Base-by-base conservation (phyloP, 2,888 invertebrate genomes). In the Boloria euphrosyne region DNA sequence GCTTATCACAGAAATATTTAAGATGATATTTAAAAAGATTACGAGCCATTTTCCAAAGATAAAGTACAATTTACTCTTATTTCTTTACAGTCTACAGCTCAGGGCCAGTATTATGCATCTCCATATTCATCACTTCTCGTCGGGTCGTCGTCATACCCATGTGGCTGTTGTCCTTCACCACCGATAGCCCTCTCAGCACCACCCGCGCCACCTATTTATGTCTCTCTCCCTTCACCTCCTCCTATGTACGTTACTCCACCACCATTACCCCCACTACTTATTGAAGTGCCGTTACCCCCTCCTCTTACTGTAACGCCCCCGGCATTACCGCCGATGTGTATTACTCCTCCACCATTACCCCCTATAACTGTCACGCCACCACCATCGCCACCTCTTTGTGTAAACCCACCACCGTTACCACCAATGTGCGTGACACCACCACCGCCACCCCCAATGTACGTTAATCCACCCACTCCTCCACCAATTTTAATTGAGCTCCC, bases 311-410 rank as follows among this genome's bases (percentile, higher is more conserved):
- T 89, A 2, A 78, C 83, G 3, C 74, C 87, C 6, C 89, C 90
- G 5, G 71, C 87, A 1, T 83, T 83, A 1, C 87, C 89, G 7
- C 88, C 89, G 0, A 76, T 89, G 13, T 84, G 83, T 59, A 80
- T 87, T 0, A 83, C 78, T 22, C 87, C 85, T n/a, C 89, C 89
- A 1, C 81, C 83, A 17, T 82, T 81, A 5, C 80, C 86, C 0
- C 86, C 89, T 2, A 77, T 91, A n/a, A 85, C 86, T 46, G 78
- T 89, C 2, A 81, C 80, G 0, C 86, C 86, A 0, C 89, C 90
- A 0, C 72, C 78, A 4, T 80, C 80, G 0, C 88, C 88, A 0
- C 74, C 86, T 3, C 80, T 89, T 77, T 84, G 80, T 50, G 78
- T 89, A 4, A 83, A 80, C 38, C 85, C 87, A 4, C 76, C 71